Evolutionary conservation across 2,113 vertebrate genomes (phyloP), one percentile per base, ranked within the genome.

Genomic region (Amazona guildingii): DNA sequence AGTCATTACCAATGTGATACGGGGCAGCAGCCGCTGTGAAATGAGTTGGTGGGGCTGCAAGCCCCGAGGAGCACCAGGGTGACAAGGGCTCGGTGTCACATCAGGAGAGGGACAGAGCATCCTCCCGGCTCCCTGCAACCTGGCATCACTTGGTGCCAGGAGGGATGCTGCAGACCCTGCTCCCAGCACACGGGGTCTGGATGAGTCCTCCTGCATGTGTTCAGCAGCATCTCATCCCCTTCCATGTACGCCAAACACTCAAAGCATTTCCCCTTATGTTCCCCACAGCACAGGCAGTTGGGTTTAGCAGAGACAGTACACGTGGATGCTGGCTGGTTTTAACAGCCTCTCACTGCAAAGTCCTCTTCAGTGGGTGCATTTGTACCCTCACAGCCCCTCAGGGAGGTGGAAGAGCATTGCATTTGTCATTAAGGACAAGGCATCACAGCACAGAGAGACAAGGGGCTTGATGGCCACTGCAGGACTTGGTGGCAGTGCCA

Each of bases 131-230:
- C 39, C 37, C 31, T 0, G 1, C 9, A 29, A 28, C 10, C 19
- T 6, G 11, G 31, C 48, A 49, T 4, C 28, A 0, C 49, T 17
- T 7, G 4, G 25, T 8, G 17, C 43, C 33, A 23, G 41, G 13
- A 49, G 15, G 18, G 31, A 67, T 17, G 21, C 57, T n/a, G 35
- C 70, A 83, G 66, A 46, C 10, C 35, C 43, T 41, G 0, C 31
- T 64, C 14, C 62, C 18, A 7, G 9, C 20, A 35, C 10, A 0
- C 0, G 1, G 29, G 64, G 21, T 15, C 25, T 3, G 0, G 25
- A 33, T 19, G 6, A 7, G 29, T 20, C 43, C 55, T 59, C 66
- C 51, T 6, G 2, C 31, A 13, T 9, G 37, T 2, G 10, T 43
- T 41, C 7, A 75, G 73, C 46, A 79, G 35, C 59, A 54, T 14